Conservation (phyloP, 1,140 invertebrate species). For the Pissodes strobi region DNA sequence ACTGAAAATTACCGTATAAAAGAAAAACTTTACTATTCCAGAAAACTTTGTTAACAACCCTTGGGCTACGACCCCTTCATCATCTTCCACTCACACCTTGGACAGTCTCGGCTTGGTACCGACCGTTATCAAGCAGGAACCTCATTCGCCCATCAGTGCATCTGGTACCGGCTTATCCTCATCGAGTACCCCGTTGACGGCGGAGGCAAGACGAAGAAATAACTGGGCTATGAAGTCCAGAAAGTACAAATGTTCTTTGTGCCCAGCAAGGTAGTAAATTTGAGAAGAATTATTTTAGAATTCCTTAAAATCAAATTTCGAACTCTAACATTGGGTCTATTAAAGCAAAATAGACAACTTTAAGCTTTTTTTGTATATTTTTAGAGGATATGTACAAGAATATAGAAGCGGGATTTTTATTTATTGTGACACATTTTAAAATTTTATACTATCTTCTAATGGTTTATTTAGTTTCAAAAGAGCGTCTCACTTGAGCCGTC, state of each 20-base stretch:
- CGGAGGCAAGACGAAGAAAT: conserved; percentile 21
- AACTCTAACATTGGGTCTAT: too few relatives aligned
- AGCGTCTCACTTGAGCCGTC: conserved; percentile 75
- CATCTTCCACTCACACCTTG: background rate
- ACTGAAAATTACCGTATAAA: too few relatives aligned
- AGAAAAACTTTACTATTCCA: too few relatives aligned
- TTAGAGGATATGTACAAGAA: background rate
- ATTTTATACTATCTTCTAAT: background rate
- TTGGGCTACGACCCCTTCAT: background rate
- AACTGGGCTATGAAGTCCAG: conserved; percentile 44
- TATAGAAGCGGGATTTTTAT: background rate
- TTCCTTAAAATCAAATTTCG: too few relatives aligned
- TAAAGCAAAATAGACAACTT: too few relatives aligned
- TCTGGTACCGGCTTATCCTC: background rate
- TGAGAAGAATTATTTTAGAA: background rate
- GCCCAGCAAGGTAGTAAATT: conserved; percentile 42
- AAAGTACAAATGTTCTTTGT: conserved; percentile 50
- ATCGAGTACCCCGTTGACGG: background rate
- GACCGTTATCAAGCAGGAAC: background rate
- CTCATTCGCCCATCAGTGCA: background rate
- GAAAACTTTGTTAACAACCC: too few relatives aligned
- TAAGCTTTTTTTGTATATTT: too few relatives aligned
- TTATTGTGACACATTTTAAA: background rate
- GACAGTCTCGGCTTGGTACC: background rate
- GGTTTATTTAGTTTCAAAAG: conserved; percentile 58